These are phyloP conservation scores for Leptinotarsa juncta DNA, from an alignment of 2,888 invertebrate species.

Conservation along the genomic window DNA sequence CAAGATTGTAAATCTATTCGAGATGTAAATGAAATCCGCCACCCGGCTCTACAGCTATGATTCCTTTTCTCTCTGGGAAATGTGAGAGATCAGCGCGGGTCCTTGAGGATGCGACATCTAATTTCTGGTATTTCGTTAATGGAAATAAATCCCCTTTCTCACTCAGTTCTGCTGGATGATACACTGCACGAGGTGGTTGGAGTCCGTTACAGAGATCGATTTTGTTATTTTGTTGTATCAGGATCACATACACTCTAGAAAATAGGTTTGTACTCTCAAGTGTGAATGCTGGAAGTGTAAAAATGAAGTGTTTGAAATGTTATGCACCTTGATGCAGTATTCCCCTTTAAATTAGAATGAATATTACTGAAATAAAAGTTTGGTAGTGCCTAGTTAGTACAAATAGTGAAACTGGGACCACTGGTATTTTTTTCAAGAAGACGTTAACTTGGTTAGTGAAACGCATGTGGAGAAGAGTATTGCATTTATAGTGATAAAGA, in stretches of 20 bases:
- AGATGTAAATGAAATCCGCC: conserved; percentile 64
- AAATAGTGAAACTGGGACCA: too few species aligned
- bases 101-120: conserved; percentile 7
- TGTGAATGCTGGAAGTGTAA: too few species aligned
- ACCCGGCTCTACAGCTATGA: conserved; percentile 61
- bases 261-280: background rate
- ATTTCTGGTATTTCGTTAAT: conserved; percentile 8
- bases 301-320: too few species aligned
- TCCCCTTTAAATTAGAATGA: too few species aligned
- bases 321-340: too few species aligned
- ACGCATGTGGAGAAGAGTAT: too few species aligned
- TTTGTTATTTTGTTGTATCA: conserved; percentile 6
- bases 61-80: conserved; percentile 56
- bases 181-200: background rate
- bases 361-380: too few species aligned
- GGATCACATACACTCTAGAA: background rate
- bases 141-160: conserved; percentile 9
- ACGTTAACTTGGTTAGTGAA: too few species aligned
- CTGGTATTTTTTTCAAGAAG: too few species aligned
- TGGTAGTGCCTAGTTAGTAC: too few species aligned
- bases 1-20: conserved; percentile 58
- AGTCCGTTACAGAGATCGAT: background rate
- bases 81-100: conserved; percentile 61
- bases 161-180: background rate
- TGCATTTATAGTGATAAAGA: too few species aligned